Conservation (phyloP, 2,888 invertebrate genomes). For the Leptinotarsa rubiginosa region DNA sequence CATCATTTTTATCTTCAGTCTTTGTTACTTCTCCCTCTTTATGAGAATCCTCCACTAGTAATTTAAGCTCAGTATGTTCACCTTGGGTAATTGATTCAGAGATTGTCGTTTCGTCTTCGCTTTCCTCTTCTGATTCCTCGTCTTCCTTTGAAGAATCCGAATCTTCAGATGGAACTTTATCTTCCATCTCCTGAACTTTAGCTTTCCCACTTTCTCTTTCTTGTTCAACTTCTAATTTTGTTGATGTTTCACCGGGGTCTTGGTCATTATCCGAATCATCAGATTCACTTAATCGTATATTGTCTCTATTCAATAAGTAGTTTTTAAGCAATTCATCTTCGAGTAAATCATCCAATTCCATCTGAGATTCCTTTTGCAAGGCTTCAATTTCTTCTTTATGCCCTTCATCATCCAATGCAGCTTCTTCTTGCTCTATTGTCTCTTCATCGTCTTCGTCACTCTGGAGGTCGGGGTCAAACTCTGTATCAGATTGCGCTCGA, state of each 20-base stretch:
- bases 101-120: slow-evolving; percentile 52
- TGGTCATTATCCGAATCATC: slow-evolving; percentile 55
- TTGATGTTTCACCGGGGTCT: slow-evolving; percentile 36
- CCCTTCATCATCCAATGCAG: slow-evolving; percentile 68
- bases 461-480: slow-evolving; percentile 84
- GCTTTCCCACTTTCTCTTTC: slow-evolving; percentile 77
- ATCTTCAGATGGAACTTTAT: slow-evolving; percentile 70
- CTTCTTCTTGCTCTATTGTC: slow-evolving; percentile 89
- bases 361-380: slow-evolving; percentile 88
- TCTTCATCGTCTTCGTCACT: slow-evolving; percentile 91
- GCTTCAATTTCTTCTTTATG: slow-evolving; percentile 82
- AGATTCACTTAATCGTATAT: slow-evolving; percentile 67
- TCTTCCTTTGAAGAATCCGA: slow-evolving; percentile 52
- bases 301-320: slow-evolving; percentile 78
- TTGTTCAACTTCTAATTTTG: slow-evolving; percentile 66
- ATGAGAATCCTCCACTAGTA: slow-evolving; percentile 68
- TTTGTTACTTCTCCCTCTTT: slow-evolving; percentile 61
- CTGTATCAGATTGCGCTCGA: slow-evolving; percentile 73
- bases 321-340: slow-evolving; percentile 83
- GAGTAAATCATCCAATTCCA: slow-evolving; percentile 89
- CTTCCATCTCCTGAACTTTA: slow-evolving; percentile 66
- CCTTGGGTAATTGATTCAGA: slow-evolving; percentile 56
- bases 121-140: slow-evolving; percentile 58
- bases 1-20: slow-evolving; percentile 70
- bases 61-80: slow-evolving; percentile 68